phyloP scores from a whole-genome alignment of 2,797 vertebrate species.

The Mormyrus proboscirostris region DNA sequence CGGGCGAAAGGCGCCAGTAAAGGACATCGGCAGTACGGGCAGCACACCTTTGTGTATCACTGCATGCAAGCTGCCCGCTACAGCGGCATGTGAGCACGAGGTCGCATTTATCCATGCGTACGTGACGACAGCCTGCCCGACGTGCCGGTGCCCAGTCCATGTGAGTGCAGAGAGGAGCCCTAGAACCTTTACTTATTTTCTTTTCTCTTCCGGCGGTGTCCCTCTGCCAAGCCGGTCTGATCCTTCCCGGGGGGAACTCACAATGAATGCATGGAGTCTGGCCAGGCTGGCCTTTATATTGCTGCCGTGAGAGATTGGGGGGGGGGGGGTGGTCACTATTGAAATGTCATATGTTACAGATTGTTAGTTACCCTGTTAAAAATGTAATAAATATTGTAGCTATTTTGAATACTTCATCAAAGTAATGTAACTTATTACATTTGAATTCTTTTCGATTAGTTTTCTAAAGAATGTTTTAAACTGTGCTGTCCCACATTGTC shows the following conservation, averaged over 20 bases:
- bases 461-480: background rate
- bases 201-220: background rate
- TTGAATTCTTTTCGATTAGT: background rate
- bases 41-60: background rate
- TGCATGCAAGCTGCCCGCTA: background rate
- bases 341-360: background rate
- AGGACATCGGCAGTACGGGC: background rate
- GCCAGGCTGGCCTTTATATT: conserved; percentile 9
- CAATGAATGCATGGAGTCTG: conserved; percentile 3
- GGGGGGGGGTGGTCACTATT: background rate
- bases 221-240: background rate
- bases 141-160: background rate
- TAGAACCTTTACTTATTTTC: background rate
- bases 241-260: background rate
- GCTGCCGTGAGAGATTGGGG: background rate
- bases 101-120: background rate
- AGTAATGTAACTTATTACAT: background rate
- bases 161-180: background rate
- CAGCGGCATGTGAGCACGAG: background rate
- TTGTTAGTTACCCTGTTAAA: background rate
- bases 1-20: background rate
- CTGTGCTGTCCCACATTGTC: too few relatives aligned
- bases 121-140: background rate
- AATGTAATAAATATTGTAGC: background rate
- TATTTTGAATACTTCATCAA: background rate